Evolutionary conservation across 2,113 vertebrate genomes (phyloP), one percentile per base, ranked within the genome.

Genomic region (Mus pahari): DNA sequence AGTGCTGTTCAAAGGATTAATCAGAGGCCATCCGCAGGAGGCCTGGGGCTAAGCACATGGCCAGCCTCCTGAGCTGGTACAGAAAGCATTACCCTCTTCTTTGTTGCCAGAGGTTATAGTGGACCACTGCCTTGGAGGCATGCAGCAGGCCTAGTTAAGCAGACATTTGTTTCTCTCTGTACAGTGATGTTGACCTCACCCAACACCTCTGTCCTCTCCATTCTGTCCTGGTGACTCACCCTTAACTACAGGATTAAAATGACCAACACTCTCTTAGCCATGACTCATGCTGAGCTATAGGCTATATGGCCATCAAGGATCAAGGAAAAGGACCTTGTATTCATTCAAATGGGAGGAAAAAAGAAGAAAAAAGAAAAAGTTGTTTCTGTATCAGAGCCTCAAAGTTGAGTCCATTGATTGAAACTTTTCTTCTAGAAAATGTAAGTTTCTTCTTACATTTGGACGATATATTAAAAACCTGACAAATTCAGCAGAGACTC

Each of bases 1-100:
- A 68, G 36, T 5, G 39, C 90, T 81, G 91, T 97, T 97, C 97
- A 97, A 95, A 97, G 95, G 96, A 94, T 96, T 95, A 83, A 98
- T 95, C 97, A 96, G 94, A n/a, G 90, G 89, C 70, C 90, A 33
- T 94, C 33, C 90, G 22, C 88, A 86, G 73, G 70, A 92, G 94
- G 90, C 91, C 92, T 71, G 58, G 62, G 83, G 91, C 91, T 55
- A 91, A 68, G 24, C 48, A 64, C 58, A 71, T 11, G 16, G 11
- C 7, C 50, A 90, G 50, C 83, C 45, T 71, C 93, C 17, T 70
- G 58, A 94, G 33, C 33, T 50, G 48, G 74, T 42, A 5, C 86
- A 53, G 82, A 86, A 82, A 89, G 64, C 2, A 2, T 17, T 9
- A 75, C 75, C 60, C n/a, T 89, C 58, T 2, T 45, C 13, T 28